A percentile compares a stretch with the other conserved stretches of the same genome.
Conservation (phyloP, 2,797 vertebrate species). For the Coregonus suidteri region DNA sequence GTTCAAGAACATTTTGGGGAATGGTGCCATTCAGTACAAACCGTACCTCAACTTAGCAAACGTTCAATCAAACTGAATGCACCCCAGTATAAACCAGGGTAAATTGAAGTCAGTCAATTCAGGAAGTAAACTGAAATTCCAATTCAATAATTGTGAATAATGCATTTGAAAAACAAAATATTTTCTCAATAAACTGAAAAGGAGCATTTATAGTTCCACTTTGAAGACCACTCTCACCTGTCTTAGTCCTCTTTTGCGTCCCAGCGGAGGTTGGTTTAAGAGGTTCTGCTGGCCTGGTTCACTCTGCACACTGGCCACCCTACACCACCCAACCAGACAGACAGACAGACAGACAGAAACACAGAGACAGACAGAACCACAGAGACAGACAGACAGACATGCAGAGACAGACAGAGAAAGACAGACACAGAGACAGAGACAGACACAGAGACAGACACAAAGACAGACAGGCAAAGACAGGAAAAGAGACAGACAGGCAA, state of each 20-base stretch:
- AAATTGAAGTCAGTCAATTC: neutral
- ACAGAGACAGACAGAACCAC: neutral
- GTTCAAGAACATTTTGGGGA: too few relatives aligned
- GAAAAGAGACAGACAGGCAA: neutral
- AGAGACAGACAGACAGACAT: neutral
- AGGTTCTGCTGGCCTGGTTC: conserved; percentile 97
- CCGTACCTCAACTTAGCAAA: too few relatives aligned
- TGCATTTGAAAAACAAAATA: neutral
- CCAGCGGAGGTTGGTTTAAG: conserved; percentile 91
- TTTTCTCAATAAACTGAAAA: too few relatives aligned
- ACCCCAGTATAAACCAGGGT: neutral
- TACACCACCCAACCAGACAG: conserved; percentile 56
- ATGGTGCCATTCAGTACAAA: too few relatives aligned
- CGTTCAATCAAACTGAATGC: too few relatives aligned
- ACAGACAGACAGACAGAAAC: neutral
- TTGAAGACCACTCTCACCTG: conserved; percentile 79
- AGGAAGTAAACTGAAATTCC: neutral
- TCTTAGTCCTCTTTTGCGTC: conserved; percentile 91
- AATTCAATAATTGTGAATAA: neutral
- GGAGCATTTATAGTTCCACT: neutral
- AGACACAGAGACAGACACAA: neutral
- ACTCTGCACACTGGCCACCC: conserved; percentile 97
- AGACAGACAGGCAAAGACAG: neutral
- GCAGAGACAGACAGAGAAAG: neutral
- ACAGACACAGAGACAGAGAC: neutral